These are phyloP conservation scores for Colletes gigas DNA, from an alignment of 1,140 invertebrate species.

Conservation along the genomic window DNA sequence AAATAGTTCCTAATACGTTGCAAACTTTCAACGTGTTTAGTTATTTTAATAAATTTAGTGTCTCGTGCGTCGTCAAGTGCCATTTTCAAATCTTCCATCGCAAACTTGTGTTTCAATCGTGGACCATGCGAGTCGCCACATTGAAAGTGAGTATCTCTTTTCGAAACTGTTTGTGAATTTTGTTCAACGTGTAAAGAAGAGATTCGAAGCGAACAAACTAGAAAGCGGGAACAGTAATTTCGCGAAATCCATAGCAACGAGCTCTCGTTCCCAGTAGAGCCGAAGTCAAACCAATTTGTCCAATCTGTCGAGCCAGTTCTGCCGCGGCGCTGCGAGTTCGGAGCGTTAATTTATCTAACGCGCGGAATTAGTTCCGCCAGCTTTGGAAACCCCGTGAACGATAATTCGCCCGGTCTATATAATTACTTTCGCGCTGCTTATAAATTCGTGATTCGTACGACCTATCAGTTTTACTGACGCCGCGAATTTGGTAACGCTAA, in stretches of 20 bases:
- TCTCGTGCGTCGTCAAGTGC: no score
- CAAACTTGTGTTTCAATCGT: no score
- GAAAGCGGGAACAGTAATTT: not conserved
- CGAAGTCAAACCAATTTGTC: not conserved
- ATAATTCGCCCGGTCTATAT: not conserved
- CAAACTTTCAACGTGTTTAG: no score
- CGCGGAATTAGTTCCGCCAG: constrained; percentile 2
- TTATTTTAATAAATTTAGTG: no score
- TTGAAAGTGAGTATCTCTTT: no score
- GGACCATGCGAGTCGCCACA: no score
- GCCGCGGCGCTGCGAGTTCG: not conserved
- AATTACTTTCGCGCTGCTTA: not conserved
- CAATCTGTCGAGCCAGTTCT: not conserved
- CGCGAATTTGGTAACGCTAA: not conserved
- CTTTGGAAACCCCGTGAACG: not conserved
- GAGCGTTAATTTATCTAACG: not conserved
- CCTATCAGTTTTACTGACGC: not conserved
- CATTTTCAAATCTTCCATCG: no score
- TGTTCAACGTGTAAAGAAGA: no score
- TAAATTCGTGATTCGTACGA: no score
- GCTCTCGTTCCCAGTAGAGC: not conserved
- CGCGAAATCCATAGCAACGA: not conserved
- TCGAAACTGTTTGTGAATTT: no score
- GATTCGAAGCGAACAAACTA: no score
- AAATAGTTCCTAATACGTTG: no score